Evolutionary conservation across 2,888 invertebrate genomes (phyloP).

Genomic region (Congeria kusceri): DNA sequence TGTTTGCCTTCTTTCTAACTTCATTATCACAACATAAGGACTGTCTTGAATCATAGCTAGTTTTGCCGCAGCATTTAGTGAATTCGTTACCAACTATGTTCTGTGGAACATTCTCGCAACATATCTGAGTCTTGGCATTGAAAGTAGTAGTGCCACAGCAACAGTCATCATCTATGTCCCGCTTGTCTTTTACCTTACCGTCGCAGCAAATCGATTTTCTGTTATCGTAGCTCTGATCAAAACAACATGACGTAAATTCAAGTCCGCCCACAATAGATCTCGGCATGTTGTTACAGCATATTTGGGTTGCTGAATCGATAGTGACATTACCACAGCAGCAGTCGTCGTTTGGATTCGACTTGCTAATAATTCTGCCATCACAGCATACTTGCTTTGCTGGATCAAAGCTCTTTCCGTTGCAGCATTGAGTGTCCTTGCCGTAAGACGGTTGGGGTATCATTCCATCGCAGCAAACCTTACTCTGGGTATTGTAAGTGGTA

Average conservation of each 20-base stretch:
- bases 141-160: slow-evolving; percentile 52
- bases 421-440: slow-evolving; percentile 43
- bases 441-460: slow-evolving; percentile 42
- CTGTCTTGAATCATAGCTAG: slow-evolving; percentile 43
- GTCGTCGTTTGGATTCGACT: slow-evolving; percentile 41
- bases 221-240: slow-evolving; percentile 43
- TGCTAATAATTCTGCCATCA: slow-evolving; percentile 33
- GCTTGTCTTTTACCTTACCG: slow-evolving; percentile 35
- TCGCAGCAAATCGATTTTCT: slow-evolving; percentile 46
- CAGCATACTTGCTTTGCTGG: slow-evolving; percentile 35
- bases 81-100: slow-evolving; percentile 35
- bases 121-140: slow-evolving; percentile 41
- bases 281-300: slow-evolving; percentile 45
- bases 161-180: slow-evolving; percentile 39
- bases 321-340: slow-evolving; percentile 52
- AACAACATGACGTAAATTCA: slow-evolving; percentile 50
- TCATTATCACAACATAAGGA: slow-evolving; percentile 45
- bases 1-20: slow-evolving; percentile 38
- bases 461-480: slow-evolving; percentile 53
- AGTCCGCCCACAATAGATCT: slow-evolving; percentile 33
- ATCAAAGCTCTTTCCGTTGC: slow-evolving; percentile 44
- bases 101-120: slow-evolving; percentile 42
- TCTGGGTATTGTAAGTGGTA: slow-evolving; percentile 33
- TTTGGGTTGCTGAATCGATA: slow-evolving; percentile 44
- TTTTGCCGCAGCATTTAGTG: slow-evolving; percentile 41